These are phyloP conservation scores for Solenopsis invicta DNA, from an alignment of 1,140 invertebrate species.

Conservation along the genomic window DNA sequence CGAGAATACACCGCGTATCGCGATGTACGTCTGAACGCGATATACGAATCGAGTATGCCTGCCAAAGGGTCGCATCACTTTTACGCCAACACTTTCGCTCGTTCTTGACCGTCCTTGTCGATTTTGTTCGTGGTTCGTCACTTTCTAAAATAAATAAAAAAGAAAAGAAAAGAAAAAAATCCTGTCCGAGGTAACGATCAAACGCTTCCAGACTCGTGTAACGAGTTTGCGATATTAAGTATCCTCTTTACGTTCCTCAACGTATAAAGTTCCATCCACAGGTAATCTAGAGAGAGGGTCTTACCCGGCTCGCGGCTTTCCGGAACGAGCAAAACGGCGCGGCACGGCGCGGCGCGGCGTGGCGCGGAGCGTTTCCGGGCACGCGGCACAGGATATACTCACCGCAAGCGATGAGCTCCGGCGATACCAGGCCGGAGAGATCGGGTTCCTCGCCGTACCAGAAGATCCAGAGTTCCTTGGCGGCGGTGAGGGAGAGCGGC, in stretches of 20 bases:
- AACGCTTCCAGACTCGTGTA: not conserved
- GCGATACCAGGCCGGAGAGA: conserved; percentile 93
- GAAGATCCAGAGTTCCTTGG: conserved; percentile 99
- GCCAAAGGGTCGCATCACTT: not conserved
- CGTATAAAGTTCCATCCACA: too few relatives aligned
- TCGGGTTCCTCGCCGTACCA: conserved; percentile 99
- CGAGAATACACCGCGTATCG: not conserved
- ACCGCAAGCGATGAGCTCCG: conserved; percentile 93
- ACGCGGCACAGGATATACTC: conserved; percentile 83
- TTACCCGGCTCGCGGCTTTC: not conserved
- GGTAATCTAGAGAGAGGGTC: not conserved
- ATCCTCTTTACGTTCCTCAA: not conserved
- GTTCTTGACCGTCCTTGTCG: not conserved
- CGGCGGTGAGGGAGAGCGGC: conserved; percentile 92
- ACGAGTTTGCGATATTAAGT: not conserved
- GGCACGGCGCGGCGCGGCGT: not conserved
- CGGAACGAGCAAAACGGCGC: not conserved
- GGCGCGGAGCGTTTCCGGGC: conserved; percentile 17
- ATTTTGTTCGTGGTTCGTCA: not conserved
- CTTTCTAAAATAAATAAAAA: not conserved
- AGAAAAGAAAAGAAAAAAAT: not conserved
- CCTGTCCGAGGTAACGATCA: not conserved
- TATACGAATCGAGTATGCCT: conserved; percentile 2
- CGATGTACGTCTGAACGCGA: not conserved
- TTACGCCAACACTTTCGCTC: not conserved